phyloP scores from a whole-genome alignment of 1,140 invertebrate genomes.

The Drosophila melanogaster region DNA sequence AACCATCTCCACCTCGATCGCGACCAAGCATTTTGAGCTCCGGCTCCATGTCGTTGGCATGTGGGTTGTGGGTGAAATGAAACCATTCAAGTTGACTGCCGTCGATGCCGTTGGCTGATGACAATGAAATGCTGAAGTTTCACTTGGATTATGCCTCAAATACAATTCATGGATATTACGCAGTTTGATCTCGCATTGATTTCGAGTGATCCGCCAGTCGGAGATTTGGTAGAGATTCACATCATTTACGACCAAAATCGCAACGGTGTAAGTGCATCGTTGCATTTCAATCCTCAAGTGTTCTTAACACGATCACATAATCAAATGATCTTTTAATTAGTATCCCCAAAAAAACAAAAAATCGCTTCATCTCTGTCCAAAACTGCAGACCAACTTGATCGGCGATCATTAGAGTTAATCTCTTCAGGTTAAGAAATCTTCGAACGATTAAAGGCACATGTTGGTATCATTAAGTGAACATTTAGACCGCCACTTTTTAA shows the following conservation, averaged over 20 bases:
- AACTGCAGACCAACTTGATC: background rate
- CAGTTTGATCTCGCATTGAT: constrained; percentile 8
- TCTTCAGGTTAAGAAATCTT: background rate
- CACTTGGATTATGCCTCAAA: constrained; percentile 36
- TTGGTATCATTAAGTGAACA: background rate
- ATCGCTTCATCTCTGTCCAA: background rate
- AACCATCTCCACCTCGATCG: background rate
- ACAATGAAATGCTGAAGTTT: constrained; percentile 74
- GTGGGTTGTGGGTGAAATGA: constrained; percentile 77
- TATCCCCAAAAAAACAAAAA: background rate
- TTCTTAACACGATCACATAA: background rate
- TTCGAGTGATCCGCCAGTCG: constrained; percentile 1
- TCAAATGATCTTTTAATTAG: background rate
- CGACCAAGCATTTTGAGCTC: background rate
- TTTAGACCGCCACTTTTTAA: constrained; percentile 5
- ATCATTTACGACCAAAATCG: background rate
- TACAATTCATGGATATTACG: background rate
- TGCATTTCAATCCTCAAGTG: background rate
- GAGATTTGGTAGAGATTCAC: constrained; percentile 5
- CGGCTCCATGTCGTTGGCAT: constrained; percentile 30
- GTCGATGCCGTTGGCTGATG: constrained; percentile 28
- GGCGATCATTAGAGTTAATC: constrained; percentile 2
- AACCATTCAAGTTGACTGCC: constrained; percentile 60
- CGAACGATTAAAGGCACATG: background rate
- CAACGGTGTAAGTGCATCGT: too few species aligned